A percentile compares a stretch with the other conserved stretches of the same genome.
Evolutionary conservation across 2,888 invertebrate species (phyloP).

Genomic region (Beris morrisii): DNA sequence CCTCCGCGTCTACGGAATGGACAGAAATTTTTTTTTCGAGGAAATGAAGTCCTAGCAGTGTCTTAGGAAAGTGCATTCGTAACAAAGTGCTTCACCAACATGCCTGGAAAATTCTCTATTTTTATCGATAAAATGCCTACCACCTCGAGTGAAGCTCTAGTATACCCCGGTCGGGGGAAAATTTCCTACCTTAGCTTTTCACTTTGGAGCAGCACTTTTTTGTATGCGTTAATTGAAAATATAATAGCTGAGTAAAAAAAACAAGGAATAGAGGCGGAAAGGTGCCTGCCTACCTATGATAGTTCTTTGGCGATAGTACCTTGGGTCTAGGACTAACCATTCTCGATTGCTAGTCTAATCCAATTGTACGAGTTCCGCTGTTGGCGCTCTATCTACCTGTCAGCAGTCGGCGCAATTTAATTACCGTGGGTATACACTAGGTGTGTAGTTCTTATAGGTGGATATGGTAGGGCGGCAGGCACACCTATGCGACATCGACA

Average conservation of each 20-base stretch:
- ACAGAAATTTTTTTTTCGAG: constrained; percentile 12
- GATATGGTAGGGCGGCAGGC: background rate
- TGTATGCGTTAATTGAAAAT: too few species aligned
- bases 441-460: background rate
- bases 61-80: constrained; percentile 13
- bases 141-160: too few species aligned
- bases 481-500: background rate
- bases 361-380: constrained; percentile 24
- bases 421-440: constrained; percentile 8
- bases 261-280: too few species aligned
- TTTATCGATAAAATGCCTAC: background rate
- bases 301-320: too few species aligned
- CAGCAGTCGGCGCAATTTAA: constrained; percentile 27
- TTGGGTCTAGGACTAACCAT: constrained; percentile 4
- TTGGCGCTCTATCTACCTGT: constrained; percentile 28
- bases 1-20: background rate
- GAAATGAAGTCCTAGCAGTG: constrained; percentile 25
- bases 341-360: constrained; percentile 14
- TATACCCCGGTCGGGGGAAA: too few species aligned
- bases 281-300: too few species aligned
- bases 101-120: background rate
- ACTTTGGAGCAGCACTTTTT: too few species aligned
- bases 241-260: too few species aligned
- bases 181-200: too few species aligned
- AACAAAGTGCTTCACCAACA: constrained; percentile 15